Evolutionary conservation across 2,113 vertebrate species (phyloP).

Genomic region (Ranitomeya imitator): DNA sequence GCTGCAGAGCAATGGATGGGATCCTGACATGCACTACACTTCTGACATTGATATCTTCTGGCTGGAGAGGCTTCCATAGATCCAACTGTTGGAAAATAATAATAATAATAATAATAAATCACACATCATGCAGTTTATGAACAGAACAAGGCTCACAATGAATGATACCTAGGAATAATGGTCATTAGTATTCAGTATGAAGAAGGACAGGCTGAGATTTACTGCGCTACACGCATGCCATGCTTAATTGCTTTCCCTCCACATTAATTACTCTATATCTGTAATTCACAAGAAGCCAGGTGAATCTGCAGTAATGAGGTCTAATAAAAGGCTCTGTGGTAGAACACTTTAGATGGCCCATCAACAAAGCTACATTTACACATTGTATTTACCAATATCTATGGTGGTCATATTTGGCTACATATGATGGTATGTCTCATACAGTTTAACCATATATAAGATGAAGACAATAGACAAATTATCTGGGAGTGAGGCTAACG

Average conservation of each 20-base stretch:
- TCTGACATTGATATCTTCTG: constrained; percentile 58
- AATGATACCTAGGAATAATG: constrained; percentile 5
- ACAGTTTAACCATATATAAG: no score
- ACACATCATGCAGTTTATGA: constrained; percentile 34
- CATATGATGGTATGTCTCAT: no score
- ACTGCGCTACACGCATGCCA: neutral
- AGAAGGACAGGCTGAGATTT: constrained; percentile 17
- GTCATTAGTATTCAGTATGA: constrained; percentile 4
- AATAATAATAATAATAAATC: constrained; percentile 54
- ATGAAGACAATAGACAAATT: no score
- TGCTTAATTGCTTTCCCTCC: constrained; percentile 1
- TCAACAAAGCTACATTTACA: neutral
- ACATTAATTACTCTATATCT: neutral
- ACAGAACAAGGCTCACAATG: neutral
- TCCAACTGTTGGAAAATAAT: constrained; percentile 61
- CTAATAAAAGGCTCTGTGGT: neutral
- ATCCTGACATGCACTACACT: constrained; percentile 56
- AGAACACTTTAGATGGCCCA: neutral
- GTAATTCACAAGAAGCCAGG: neutral
- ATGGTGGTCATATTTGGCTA: no score
- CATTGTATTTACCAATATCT: neutral
- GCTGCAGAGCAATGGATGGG: constrained; percentile 53
- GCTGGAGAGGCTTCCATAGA: constrained; percentile 60
- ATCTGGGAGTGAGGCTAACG: no score
- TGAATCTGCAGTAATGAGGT: neutral